Evolutionary conservation across 2,888 invertebrate genomes (phyloP), one percentile per base, ranked within the genome.

Genomic region (Subacronicta megacephala): DNA sequence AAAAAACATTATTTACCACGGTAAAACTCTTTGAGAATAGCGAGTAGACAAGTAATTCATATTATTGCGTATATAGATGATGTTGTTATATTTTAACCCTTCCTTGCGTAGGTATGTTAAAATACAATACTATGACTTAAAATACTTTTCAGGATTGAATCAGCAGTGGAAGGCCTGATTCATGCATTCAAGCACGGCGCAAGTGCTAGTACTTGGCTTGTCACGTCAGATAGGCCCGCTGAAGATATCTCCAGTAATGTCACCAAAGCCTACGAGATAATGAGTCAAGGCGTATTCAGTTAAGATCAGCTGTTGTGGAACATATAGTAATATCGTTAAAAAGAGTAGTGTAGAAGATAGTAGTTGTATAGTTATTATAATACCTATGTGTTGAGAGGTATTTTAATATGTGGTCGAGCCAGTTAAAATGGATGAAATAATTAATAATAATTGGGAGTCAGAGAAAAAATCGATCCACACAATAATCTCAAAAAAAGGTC

Each of bases 151-250:
- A 92, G 91, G 7, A 56, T 75, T 2, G 86, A 90, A 37, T 84
- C 87, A 2, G 91, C 91, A 5, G 88, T 84, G 0, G 52, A 67
- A 9, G 91, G 90, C 1, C 52, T 91, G 1, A 43, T 92, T 7
- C 75, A 85, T 0, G 87, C 86, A 0, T 89, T 73, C 66, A 87
- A 87, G 60, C 53, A 72, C 0, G 90, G 89, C 0, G 55, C 51
- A 0, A 88, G 86, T 23, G 90, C 85, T 0, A 89, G 87, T 56
- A 90, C 91, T 0, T 93, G 93, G 93, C 74, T 92, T 7, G 76
- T 86, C 1, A 85, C 85, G 0, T 78, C 82, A 0, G 82, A 84
- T 13, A 81, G 72, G 62, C 88, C 89, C 3, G 91, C 89, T 1
- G 78, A 87, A 63, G 88, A 92, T 31, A 89, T 92, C 42, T 83